phyloP scores from a whole-genome alignment of 64 coral and sea anemone genomes.

The Porites lutea region DNA sequence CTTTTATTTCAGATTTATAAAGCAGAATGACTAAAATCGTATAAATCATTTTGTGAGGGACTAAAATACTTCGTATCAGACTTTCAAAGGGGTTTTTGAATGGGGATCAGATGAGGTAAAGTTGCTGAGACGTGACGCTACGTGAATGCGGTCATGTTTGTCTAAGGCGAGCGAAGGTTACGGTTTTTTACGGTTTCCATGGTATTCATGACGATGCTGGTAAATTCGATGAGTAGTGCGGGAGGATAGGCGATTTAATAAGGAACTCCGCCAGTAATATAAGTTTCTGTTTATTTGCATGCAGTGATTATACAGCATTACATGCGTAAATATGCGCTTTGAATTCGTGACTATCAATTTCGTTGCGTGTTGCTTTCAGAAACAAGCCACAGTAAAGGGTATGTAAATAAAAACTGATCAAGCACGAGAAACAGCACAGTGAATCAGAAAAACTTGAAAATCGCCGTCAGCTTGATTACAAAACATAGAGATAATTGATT shows the following conservation, averaged over 20 bases:
- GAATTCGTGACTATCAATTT: slow-evolving; percentile 16
- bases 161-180: neutral
- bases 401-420: no score
- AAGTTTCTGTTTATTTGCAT: neutral
- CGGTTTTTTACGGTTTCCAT: slow-evolving; percentile 46
- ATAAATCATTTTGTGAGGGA: neutral
- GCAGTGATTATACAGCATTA: neutral
- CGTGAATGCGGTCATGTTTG: slow-evolving; percentile 38
- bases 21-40: neutral
- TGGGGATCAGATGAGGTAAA: neutral
- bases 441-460: no score
- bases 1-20: no score
- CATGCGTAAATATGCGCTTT: no score
- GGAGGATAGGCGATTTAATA: neutral
- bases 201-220: slow-evolving; percentile 19
- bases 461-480: no score
- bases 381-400: no score
- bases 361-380: neutral
- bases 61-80: neutral
- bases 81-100: neutral
- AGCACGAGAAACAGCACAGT: no score
- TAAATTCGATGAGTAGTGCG: neutral
- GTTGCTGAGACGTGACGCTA: slow-evolving; percentile 13
- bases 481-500: neutral
- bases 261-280: neutral